phyloP scores from a whole-genome alignment of 2,113 vertebrate species.

The Ochotona curzoniae region DNA sequence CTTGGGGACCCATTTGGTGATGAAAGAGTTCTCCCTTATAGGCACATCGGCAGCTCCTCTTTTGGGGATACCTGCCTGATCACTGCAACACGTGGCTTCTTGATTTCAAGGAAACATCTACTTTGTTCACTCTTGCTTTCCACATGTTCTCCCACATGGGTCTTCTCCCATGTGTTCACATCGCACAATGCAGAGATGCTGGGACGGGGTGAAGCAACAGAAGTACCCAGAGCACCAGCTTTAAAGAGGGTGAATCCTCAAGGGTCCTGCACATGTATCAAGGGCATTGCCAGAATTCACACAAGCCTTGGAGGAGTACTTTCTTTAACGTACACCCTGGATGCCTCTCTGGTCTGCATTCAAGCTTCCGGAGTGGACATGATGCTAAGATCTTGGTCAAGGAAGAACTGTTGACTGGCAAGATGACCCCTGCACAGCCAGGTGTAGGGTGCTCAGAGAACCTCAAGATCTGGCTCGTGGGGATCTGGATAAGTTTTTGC shows the following conservation, averaged over 20 bases:
- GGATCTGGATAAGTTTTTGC: background rate
- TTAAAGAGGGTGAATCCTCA: background rate
- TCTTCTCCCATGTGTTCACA: no score
- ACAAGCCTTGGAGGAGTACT: background rate
- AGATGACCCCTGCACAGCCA: background rate
- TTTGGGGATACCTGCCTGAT: no score
- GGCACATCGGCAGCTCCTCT: no score
- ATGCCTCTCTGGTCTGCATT: background rate
- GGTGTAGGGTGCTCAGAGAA: background rate
- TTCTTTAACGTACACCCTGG: background rate
- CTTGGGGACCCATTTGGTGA: no score
- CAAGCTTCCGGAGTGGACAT: background rate
- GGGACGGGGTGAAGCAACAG: background rate
- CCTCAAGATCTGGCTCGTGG: background rate
- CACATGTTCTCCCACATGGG: no score
- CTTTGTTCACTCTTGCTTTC: no score
- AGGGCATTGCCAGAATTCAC: background rate
- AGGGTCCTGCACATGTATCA: background rate
- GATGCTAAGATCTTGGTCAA: background rate
- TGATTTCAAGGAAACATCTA: no score
- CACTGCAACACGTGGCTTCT: no score
- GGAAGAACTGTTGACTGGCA: background rate
- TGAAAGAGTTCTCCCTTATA: no score
- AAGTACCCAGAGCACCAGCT: background rate
- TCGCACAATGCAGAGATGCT: background rate